phyloP scores from a whole-genome alignment of 2,888 invertebrate genomes.

The Lepidochitona cinerea region DNA sequence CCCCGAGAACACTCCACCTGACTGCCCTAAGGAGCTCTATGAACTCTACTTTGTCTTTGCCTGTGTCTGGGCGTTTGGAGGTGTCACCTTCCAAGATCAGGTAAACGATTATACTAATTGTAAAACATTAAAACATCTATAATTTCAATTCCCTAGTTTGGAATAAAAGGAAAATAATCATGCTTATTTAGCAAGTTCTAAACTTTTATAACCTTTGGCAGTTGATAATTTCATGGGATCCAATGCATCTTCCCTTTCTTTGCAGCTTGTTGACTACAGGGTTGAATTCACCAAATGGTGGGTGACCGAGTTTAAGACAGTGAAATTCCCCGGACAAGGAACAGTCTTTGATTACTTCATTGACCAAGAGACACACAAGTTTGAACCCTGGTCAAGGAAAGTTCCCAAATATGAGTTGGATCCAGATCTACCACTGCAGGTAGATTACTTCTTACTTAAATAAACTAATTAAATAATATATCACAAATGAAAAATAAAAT shows the following conservation, averaged over 20 bases:
- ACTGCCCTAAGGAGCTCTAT: slow-evolving; percentile 95
- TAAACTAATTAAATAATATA: too few relatives aligned
- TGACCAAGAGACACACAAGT: slow-evolving; percentile 90
- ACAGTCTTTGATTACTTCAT: slow-evolving; percentile 97
- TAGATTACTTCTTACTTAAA: too few relatives aligned
- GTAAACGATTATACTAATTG: too few relatives aligned
- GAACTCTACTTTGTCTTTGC: slow-evolving; percentile 97
- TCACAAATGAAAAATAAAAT: too few relatives aligned
- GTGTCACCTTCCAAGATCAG: slow-evolving; percentile 97
- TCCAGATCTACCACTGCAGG: slow-evolving; percentile 90
- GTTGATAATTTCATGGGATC: neutral
- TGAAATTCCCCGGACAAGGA: slow-evolving; percentile 92
- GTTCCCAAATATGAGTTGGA: slow-evolving; percentile 93
- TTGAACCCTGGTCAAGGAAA: slow-evolving; percentile 90
- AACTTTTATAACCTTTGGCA: too few relatives aligned
- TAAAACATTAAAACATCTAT: too few relatives aligned
- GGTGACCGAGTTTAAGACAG: slow-evolving; percentile 94
- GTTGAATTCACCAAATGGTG: slow-evolving; percentile 98
- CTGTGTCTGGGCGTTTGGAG: slow-evolving; percentile 97
- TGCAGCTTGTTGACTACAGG: slow-evolving; percentile 88
- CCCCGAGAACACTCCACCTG: slow-evolving; percentile 86
- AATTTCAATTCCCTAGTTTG: too few relatives aligned
- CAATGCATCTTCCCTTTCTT: slow-evolving; percentile 4
- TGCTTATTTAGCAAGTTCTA: too few relatives aligned
- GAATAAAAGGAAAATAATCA: too few relatives aligned